Evolutionary conservation across 2,113 vertebrate species (phyloP), one percentile per base, ranked within the genome.

Genomic region (Cathartes aura): DNA sequence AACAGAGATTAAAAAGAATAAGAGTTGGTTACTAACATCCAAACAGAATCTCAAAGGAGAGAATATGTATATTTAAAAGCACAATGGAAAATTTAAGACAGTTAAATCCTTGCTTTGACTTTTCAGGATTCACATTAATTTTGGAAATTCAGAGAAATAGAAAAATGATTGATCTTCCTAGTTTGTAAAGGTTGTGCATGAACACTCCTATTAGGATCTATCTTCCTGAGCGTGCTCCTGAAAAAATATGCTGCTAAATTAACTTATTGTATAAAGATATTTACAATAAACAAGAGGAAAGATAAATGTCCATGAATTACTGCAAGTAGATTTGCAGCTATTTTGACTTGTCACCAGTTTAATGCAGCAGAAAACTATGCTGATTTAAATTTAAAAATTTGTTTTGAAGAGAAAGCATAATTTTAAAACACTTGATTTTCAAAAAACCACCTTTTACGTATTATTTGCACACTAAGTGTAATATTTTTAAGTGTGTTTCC

Each of bases 21-120:
- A 91, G 74, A 60, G 53, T 60, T 91, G 66, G 40, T 60, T 82
- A 14, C 71, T 75, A 58, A 48, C 43, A 76, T 50, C 70, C 58
- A 53, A 72, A 84, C 55, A 76, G 81, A 82, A 68, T 90, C 78
- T 90, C 73, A 36, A 43, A 82, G 81, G 68, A 75, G 36, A 79
- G 23, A 85, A 81, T 67, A 67, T 60, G 30, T 82, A 55, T 75
- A 83, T 96, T 94, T 95, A 85, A 93, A 86, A 84, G 36, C 56
- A 82, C 64, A 91, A 47, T 82, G 78, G 91, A 85, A 93, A 87
- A 85, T 82, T 79, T 84, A 91, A 79, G 90, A 42, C 73, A 68
- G 66, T 82, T 91, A 94, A 89, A 89, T 91, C 87, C 59, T 89
- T 87, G 50, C 83, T 93, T 89, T 95, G 84, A 85, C 76, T 94